These are phyloP conservation scores for Notamacropus eugenii DNA, from an alignment of 2,797 vertebrate genomes.

Conservation along the genomic window DNA sequence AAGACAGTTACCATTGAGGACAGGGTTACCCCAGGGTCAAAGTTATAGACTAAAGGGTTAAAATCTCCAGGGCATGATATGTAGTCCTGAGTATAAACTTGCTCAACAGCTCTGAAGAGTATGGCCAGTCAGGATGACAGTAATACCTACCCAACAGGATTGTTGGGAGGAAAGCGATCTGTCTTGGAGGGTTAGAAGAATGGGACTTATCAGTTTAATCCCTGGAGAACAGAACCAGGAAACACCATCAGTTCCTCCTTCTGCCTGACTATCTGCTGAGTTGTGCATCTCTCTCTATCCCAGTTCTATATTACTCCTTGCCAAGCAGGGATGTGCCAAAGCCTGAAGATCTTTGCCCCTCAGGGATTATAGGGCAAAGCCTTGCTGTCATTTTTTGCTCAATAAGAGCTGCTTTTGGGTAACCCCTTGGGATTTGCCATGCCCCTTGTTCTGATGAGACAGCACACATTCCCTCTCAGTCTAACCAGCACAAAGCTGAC, in stretches of 20 bases:
- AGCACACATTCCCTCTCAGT: background rate
- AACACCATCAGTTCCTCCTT: background rate
- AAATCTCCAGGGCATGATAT: background rate
- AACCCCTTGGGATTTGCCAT: background rate
- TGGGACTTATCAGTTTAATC: background rate
- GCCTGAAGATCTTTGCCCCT: background rate
- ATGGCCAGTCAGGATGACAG: background rate
- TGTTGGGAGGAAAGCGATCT: background rate
- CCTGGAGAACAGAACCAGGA: background rate
- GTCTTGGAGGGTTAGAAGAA: background rate
- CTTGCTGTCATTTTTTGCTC: background rate
- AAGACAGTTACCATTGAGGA: background rate
- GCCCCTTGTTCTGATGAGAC: background rate
- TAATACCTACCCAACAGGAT: background rate
- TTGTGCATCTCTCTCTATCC: background rate
- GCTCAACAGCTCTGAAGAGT: background rate
- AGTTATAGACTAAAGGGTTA: background rate
- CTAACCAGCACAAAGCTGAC: background rate
- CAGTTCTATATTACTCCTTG: background rate
- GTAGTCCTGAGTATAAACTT: background rate
- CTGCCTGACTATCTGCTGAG: background rate
- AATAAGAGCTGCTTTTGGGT: background rate
- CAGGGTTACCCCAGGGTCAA: background rate
- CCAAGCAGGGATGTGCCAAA: background rate
- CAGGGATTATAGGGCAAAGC: background rate